Conservation (phyloP, 2,113 vertebrate species). For the Galbula dea region DNA sequence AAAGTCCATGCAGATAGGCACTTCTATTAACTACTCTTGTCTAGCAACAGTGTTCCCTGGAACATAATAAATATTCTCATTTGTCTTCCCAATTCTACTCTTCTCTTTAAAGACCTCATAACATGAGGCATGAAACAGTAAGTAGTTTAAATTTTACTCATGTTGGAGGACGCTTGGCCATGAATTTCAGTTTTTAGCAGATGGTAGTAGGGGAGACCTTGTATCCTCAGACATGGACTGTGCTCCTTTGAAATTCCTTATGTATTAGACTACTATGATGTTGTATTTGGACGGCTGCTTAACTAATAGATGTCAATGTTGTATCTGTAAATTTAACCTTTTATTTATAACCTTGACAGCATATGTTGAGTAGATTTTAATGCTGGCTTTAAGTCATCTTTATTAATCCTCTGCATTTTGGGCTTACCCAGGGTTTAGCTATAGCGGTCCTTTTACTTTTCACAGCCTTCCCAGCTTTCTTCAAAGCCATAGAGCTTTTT, state of each 20-base stretch:
- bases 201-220: background rate
- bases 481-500: background rate
- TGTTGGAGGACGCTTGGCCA: background rate
- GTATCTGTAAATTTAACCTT: background rate
- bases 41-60: background rate
- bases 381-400: background rate
- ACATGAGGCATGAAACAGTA: background rate
- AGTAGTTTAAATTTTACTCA: background rate
- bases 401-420: background rate
- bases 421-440: background rate
- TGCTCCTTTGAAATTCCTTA: background rate
- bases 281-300: background rate
- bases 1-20: background rate
- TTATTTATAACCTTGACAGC: background rate
- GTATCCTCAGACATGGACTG: background rate
- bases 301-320: background rate
- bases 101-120: background rate
- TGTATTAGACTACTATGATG: background rate
- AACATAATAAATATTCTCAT: background rate
- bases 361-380: background rate
- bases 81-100: background rate
- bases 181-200: background rate
- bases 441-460: background rate
- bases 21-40: background rate
- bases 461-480: background rate